A percentile compares a stretch with the other conserved stretches of the same genome.
These are phyloP conservation scores for Harpagoxenus sublaevis DNA, from an alignment of 2,888 invertebrate genomes.

Conservation along the genomic window DNA sequence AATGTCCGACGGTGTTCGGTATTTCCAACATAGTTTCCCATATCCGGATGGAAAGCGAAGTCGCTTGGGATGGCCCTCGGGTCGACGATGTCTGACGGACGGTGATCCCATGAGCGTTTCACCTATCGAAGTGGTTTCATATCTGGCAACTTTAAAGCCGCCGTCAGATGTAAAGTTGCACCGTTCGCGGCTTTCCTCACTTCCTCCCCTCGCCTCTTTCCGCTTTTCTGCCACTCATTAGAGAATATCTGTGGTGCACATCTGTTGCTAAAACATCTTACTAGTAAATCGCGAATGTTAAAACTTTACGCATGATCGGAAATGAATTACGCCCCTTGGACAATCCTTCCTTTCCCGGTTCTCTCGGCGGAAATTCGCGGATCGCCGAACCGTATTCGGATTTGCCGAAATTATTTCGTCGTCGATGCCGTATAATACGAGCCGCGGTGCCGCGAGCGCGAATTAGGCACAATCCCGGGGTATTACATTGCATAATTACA, in stretches of 20 bases:
- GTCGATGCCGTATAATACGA: slow-evolving; percentile 48
- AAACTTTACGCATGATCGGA: slow-evolving; percentile 4
- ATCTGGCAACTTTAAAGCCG: slow-evolving; percentile 79
- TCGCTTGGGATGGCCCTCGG: slow-evolving; percentile 68
- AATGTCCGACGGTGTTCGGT: slow-evolving; percentile 60
- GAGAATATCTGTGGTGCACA: neutral
- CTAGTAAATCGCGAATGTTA: neutral
- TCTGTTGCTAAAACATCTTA: neutral
- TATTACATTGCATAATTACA: slow-evolving; percentile 70
- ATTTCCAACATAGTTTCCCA: slow-evolving; percentile 47
- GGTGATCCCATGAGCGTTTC: slow-evolving; percentile 76
- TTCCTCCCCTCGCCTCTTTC: slow-evolving; percentile 3
- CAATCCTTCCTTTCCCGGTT: neutral
- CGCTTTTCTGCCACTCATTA: slow-evolving; percentile 27
- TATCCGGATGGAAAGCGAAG: slow-evolving; percentile 65
- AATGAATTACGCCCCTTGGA: slow-evolving; percentile 3
- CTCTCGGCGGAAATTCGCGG: slow-evolving; percentile 13
- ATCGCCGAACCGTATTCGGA: slow-evolving; percentile 44
- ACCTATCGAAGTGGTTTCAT: slow-evolving; percentile 77
- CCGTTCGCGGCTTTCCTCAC: slow-evolving; percentile 54
- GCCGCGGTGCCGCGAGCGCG: slow-evolving; percentile 46
- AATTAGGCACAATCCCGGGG: slow-evolving; percentile 59
- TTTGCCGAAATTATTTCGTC: slow-evolving; percentile 59
- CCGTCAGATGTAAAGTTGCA: slow-evolving; percentile 77
- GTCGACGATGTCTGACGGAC: slow-evolving; percentile 60